These are phyloP conservation scores for Thymelicus acteon DNA, from an alignment of 2,888 invertebrate genomes.

Conservation along the genomic window DNA sequence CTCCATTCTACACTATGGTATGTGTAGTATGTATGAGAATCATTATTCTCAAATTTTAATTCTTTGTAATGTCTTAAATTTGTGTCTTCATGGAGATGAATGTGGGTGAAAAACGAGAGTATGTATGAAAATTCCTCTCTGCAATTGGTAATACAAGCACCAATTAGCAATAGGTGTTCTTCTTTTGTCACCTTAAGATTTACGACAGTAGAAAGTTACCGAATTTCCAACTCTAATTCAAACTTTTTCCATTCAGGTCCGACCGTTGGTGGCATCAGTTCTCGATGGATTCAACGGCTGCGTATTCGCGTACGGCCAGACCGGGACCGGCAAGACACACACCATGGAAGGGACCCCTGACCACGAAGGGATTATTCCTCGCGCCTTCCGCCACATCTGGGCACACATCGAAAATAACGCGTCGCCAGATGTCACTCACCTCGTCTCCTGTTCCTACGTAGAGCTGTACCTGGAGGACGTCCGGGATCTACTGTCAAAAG, in stretches of 20 bases:
- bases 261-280: slow-evolving; percentile 97
- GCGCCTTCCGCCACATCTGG: slow-evolving; percentile 99
- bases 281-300: slow-evolving; percentile 99
- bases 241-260: slow-evolving; percentile 74
- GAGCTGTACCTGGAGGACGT: slow-evolving; percentile 98
- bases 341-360: slow-evolving; percentile 90
- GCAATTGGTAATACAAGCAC: no score
- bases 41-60: no score
- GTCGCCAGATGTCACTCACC: slow-evolving; percentile 96
- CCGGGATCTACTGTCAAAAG: slow-evolving; percentile 88
- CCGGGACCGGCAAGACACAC: slow-evolving; percentile 96
- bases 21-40: no score
- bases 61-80: no score
- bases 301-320: slow-evolving; percentile 99
- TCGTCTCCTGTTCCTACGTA: slow-evolving; percentile 98
- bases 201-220: background rate
- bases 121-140: no score
- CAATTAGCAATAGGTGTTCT: no score
- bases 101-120: no score
- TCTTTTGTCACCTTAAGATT: no score
- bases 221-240: background rate
- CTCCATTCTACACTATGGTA: no score
- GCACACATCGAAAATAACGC: slow-evolving; percentile 93
- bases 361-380: slow-evolving; percentile 94
- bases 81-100: no score